Conservation (phyloP, 2,888 invertebrate genomes). For the Tipula vernalis region DNA sequence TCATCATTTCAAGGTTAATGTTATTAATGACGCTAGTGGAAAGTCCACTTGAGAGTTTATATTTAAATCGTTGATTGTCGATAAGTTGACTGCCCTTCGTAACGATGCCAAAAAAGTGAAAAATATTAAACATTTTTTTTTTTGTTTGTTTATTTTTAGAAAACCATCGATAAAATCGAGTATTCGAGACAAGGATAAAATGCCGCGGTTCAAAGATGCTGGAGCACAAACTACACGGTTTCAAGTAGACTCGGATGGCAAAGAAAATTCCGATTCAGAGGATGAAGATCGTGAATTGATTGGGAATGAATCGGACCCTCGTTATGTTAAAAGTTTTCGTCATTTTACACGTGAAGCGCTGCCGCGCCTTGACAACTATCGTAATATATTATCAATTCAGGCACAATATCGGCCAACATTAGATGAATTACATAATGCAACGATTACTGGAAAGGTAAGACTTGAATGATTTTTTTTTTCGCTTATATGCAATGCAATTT, state of each 20-base stretch:
- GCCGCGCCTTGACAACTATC: constrained; percentile 77
- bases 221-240: constrained; percentile 46
- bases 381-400: constrained; percentile 78
- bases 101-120: too few relatives aligned
- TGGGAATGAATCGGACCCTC: constrained; percentile 48
- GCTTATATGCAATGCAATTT: not conserved
- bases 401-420: constrained; percentile 77
- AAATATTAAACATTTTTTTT: not conserved
- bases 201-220: constrained; percentile 44
- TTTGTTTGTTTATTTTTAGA: constrained; percentile 17
- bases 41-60: not conserved
- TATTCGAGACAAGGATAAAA: constrained; percentile 49
- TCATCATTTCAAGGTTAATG: not conserved
- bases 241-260: constrained; percentile 38
- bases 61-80: not conserved
- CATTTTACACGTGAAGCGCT: constrained; percentile 79
- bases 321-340: constrained; percentile 69
- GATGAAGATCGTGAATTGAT: constrained; percentile 37
- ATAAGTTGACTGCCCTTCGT: not conserved
- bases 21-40: not conserved
- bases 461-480: not conserved
- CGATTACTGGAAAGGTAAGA: constrained; percentile 64
- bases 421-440: constrained; percentile 79
- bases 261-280: constrained; percentile 36
- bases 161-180: constrained; percentile 44